A percentile compares a stretch with the other conserved stretches of the same genome.
phyloP scores from a whole-genome alignment of 2,113 vertebrate genomes.

The Argyrosomus japonicus region DNA sequence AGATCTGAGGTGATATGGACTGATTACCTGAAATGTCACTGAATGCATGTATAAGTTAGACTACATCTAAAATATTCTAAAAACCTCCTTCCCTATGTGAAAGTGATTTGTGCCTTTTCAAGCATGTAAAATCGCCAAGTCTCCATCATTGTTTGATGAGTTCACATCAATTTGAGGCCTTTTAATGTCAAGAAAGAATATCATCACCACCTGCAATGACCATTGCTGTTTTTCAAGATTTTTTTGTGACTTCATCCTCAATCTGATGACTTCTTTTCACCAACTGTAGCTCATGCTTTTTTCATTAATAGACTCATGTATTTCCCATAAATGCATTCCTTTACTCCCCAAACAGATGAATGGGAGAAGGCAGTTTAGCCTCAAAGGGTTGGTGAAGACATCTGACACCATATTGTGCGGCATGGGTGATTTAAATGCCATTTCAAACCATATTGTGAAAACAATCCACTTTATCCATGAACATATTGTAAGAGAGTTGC shows the following conservation, averaged over 20 bases:
- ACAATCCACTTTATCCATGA: not conserved
- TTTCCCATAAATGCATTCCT: not conserved
- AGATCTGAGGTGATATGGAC: too few species aligned
- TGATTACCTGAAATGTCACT: too few species aligned
- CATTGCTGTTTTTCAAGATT: not conserved
- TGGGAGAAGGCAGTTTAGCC: not conserved
- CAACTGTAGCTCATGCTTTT: not conserved
- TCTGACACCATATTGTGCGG: slow-evolving; percentile 22
- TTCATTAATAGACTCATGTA: not conserved
- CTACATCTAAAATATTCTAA: not conserved
- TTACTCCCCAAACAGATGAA: not conserved
- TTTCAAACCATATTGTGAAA: slow-evolving; percentile 47
- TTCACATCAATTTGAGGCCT: not conserved
- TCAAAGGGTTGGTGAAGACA: slow-evolving; percentile 7
- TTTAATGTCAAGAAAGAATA: not conserved
- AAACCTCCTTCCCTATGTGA: not conserved
- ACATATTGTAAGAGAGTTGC: slow-evolving; percentile 36
- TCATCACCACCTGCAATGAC: too few species aligned
- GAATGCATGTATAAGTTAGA: too few species aligned
- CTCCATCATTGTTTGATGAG: not conserved
- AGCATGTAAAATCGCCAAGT: too few species aligned
- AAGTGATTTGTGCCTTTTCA: not conserved
- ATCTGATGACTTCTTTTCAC: not conserved
- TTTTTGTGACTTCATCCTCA: not conserved
- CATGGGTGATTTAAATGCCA: slow-evolving; percentile 30